Base-by-base conservation (phyloP, 2,888 invertebrate species). In the Thymelicus lineola region DNA sequence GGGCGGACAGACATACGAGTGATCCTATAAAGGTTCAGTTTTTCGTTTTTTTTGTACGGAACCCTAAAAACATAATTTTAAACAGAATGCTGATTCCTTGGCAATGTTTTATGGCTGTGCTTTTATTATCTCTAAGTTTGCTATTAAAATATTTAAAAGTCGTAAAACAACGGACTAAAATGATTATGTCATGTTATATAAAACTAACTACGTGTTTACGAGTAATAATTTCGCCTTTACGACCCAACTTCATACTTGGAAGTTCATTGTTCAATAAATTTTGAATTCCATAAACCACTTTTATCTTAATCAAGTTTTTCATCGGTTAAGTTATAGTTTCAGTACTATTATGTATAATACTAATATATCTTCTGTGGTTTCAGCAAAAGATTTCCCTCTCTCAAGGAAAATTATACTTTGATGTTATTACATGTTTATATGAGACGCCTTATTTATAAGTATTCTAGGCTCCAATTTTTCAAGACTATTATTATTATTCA, bases 171-270 rank as follows among this genome's bases (percentile, higher is more conserved):
- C 61, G 46, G 46, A 61, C 61, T 62, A 36, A 36, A 68, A 68
- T 68, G 12, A 68, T 68, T 61, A 67, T 68, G n/a, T 67, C 67
- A 60, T 53, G 66, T 66, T 66, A 61, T 46, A 67, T 67, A 45
- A 61, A 61, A 61, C 61, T 42, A 67, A 61, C 61, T 55, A 67
- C 45, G 60, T 61, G 67, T 53, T 67, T 53, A 67, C 55, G 67
- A 55, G 67, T 61, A 17, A 68, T 62, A 68, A 68, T 68, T 68
- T 42, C 46, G 45, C 46, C 42, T 68, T 68, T 62, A 68, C 55
- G 61, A 57, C 36, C 42, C n/a, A 62, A 62, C 61, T 57, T 62
- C 17, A 45, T 55, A 35, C 61, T 68, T 45, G 67, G 42, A 17
- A 28, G 38, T 67, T 67, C 60, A 28, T 38, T 38, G 10, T 46